Percentiles rank a stretch among this genome's conserved stretches.
Evolutionary conservation across 1,140 invertebrate species (phyloP).

Genomic region (Pseudomyrmex pallidus): DNA sequence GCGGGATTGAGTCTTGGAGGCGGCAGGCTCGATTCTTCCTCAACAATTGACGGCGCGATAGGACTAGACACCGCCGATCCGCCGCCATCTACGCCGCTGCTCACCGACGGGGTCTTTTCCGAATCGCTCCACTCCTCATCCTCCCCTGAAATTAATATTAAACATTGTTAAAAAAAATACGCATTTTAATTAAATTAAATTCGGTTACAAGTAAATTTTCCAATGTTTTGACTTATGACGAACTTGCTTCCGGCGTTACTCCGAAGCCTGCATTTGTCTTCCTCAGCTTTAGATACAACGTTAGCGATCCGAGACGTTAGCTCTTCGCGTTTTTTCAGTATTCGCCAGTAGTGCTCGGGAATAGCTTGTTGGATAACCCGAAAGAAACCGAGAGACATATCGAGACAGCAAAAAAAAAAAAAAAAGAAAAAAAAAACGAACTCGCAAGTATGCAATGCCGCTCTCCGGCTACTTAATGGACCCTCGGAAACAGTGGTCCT

Average conservation of each 20-base stretch:
- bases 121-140: slow-evolving; percentile 85
- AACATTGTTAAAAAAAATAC: not conserved
- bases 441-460: slow-evolving; percentile 73
- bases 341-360: slow-evolving; percentile 60
- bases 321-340: slow-evolving; percentile 44
- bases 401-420: slow-evolving; percentile 9
- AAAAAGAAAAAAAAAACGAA: not conserved
- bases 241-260: too few species aligned
- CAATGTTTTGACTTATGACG: too few species aligned
- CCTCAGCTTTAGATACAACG: too few species aligned
- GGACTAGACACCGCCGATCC: slow-evolving; percentile 83
- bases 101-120: slow-evolving; percentile 84
- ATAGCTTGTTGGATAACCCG: not conserved
- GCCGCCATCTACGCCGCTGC: slow-evolving; percentile 82
- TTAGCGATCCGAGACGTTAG: too few species aligned
- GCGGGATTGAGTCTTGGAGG: slow-evolving; percentile 76
- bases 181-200: too few species aligned
- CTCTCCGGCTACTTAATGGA: slow-evolving; percentile 80
- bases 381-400: slow-evolving; percentile 32
- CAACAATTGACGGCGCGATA: slow-evolving; percentile 71
- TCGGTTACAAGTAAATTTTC: too few species aligned
- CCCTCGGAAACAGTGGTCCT: slow-evolving; percentile 74
- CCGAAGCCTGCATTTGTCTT: too few species aligned
- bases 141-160: slow-evolving; percentile 79
- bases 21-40: slow-evolving; percentile 80